Conservation (phyloP, 2,797 vertebrate genomes). For the Oreochromis grahami region DNA sequence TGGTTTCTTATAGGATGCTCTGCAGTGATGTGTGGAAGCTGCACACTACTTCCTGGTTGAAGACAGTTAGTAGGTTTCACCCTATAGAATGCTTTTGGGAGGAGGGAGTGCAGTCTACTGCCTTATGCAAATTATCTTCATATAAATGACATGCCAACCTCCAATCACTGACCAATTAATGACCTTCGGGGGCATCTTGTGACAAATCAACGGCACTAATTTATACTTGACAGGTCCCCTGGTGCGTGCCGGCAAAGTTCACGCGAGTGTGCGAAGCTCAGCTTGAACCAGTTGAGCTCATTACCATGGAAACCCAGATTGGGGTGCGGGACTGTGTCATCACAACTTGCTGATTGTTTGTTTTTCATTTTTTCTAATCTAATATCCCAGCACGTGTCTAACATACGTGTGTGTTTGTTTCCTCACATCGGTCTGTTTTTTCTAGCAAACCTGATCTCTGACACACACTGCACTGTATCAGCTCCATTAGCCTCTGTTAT, state of each 20-base stretch:
- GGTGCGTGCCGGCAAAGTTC: constrained; percentile 55
- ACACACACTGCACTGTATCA: constrained; percentile 45
- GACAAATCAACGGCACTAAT: constrained; percentile 71
- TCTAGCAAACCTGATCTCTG: neutral
- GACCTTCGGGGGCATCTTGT: constrained; percentile 69
- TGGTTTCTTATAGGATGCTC: neutral
- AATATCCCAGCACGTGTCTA: neutral
- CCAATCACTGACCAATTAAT: constrained; percentile 78
- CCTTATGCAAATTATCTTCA: constrained; percentile 71
- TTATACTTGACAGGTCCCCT: constrained; percentile 72
- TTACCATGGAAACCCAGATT: constrained; percentile 66
- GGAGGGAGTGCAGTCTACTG: constrained; percentile 31
- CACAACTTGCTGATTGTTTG: neutral
- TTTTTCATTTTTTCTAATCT: neutral
- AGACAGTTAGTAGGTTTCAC: constrained; percentile 22
- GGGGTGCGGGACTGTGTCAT: constrained; percentile 39
- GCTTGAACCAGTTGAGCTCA: constrained; percentile 66
- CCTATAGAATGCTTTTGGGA: constrained; percentile 45
- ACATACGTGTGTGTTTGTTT: neutral
- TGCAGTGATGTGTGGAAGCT: neutral
- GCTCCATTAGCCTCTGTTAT: constrained; percentile 52
- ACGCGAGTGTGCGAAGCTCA: constrained; percentile 22
- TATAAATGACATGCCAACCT: constrained; percentile 68
- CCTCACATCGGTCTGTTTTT: neutral
- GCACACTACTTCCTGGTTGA: neutral